Percentiles rank a stretch among this genome's conserved stretches.
These are phyloP conservation scores for Passer montanus DNA, from an alignment of 2,113 vertebrate genomes.

Conservation along the genomic window DNA sequence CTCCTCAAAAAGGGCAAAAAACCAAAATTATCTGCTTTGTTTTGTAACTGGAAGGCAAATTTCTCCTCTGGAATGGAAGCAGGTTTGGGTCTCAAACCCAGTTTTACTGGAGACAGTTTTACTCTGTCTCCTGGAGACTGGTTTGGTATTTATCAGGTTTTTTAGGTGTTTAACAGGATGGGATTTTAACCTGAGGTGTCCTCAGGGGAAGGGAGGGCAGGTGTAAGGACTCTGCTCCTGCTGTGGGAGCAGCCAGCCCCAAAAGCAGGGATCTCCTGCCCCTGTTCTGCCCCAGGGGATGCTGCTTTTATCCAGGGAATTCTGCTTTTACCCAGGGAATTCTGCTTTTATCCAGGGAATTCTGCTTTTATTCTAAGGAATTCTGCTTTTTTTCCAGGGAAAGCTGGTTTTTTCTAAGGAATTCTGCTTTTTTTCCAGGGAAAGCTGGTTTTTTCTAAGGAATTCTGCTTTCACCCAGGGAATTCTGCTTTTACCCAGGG, in stretches of 20 bases:
- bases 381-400: not conserved
- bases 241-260: not conserved
- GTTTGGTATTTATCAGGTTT: not conserved
- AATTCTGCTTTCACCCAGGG: no score
- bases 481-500: no score
- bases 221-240: not conserved
- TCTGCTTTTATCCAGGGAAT: no score
- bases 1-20: not conserved
- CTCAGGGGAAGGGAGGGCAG: not conserved
- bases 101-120: not conserved
- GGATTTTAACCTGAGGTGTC: not conserved
- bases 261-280: not conserved
- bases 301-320: no score
- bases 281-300: no score
- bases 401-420: no score
- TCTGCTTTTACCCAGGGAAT: no score
- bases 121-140: not conserved
- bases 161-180: accelerated
- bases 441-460: not conserved
- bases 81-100: not conserved
- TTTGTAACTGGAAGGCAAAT: not conserved
- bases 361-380: not conserved
- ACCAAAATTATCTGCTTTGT: not conserved
- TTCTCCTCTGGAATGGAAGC: not conserved
- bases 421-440: not conserved